phyloP scores from a whole-genome alignment of 2,888 invertebrate species.

The Volucella bombylans region DNA sequence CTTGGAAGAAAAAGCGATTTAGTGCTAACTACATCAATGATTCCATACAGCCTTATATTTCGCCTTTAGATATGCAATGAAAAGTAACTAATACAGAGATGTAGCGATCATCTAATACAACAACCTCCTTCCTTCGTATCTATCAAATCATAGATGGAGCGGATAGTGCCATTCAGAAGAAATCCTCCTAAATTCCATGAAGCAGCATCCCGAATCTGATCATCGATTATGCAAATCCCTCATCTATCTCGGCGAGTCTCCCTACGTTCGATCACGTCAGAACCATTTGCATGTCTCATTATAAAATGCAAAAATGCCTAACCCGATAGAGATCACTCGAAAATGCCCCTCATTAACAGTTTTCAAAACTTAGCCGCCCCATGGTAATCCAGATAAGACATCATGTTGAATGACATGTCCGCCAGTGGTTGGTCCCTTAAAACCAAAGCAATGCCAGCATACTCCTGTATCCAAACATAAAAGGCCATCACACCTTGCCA shows the following conservation, averaged over 20 bases:
- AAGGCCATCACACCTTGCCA: conserved; percentile 48
- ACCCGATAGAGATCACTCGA: conserved; percentile 59
- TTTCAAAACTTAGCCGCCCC: conserved; percentile 23
- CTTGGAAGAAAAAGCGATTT: too few relatives aligned
- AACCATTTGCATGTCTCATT: conserved; percentile 66
- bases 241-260: conserved; percentile 10
- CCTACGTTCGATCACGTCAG: not conserved
- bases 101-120: conserved; percentile 10
- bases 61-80: conserved; percentile 35
- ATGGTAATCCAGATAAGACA: conserved; percentile 63
- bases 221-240: conserved; percentile 25
- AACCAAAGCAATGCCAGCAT: not conserved
- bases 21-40: too few relatives aligned
- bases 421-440: conserved; percentile 33
- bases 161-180: not conserved
- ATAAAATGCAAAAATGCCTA: conserved; percentile 65
- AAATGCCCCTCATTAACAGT: conserved; percentile 68
- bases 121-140: not conserved
- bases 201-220: not conserved
- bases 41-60: too few relatives aligned
- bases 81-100: not conserved
- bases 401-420: conserved; percentile 73
- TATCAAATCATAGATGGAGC: conserved; percentile 39
- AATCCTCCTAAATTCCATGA: not conserved
- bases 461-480: conserved; percentile 11